Evolutionary conservation across 2,797 vertebrate species (phyloP), one percentile per base, ranked within the genome.

Genomic region (Coccyzus lansbergi): DNA sequence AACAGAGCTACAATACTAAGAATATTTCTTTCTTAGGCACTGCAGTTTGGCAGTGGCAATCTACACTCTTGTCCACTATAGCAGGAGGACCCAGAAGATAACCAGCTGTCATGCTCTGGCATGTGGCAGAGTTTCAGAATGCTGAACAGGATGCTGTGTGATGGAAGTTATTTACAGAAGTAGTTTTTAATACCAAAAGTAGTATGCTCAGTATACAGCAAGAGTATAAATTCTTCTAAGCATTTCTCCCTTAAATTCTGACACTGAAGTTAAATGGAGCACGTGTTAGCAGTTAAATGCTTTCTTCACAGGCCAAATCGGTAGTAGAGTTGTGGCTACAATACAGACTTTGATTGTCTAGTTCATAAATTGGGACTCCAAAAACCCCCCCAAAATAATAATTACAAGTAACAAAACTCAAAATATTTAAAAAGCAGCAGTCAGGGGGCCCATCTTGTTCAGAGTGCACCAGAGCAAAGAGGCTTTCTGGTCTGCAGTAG

Each of bases 361-460:
- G 59, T 94, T 97, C 97, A 97, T 86, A 97, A 97, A 97, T 94
- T 88, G 95, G 94, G 94, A 96, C 74, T 88, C 80, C 84, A 90
- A 93, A 90, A 64, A 15, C 0, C 44, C 63, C 76, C 88, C 91
- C 51, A 29, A 91, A 90, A 21, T 62, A 85, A 65, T 42, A 87
- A 82, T 69, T 16, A 76, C 80, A 82, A 79, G 38, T 38, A 72
- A 91, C 38, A 74, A 10, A 36, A 36, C 60, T 24, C 75, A 53
- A 88, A 91, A 53, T 60, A 69, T 90, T 88, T 74, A 83, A 94
- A 96, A 97, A 98, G 97, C 98, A 98, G 97, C 97, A 98, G 97
- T 97, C 94, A 90, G 91, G 88, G 94, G 96, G 79, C 95, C 91
- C 86, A 89, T 97, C 96, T 96, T 92, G 91, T 95, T 79, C 94